Evolutionary conservation across 2,113 vertebrate species (phyloP).

Genomic region (Corythornis madagascariensis): DNA sequence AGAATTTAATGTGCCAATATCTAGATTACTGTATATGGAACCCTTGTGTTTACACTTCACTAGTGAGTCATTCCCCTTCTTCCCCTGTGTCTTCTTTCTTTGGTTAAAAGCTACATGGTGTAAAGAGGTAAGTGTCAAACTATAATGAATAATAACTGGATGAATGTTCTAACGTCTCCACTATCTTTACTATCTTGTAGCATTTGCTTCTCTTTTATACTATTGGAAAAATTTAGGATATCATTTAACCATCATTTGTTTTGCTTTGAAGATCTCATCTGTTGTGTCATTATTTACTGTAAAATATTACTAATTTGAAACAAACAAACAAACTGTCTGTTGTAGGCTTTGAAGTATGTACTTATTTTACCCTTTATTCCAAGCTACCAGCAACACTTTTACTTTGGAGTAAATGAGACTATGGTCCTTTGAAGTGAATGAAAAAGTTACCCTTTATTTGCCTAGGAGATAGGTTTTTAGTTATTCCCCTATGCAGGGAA

Average conservation of each 20-base stretch:
- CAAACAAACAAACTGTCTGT: not conserved
- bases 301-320: not conserved
- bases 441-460: not conserved
- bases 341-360: not conserved
- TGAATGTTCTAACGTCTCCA: not conserved
- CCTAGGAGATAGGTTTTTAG: not conserved
- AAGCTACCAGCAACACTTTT: not conserved
- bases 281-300: not conserved
- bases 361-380: not conserved
- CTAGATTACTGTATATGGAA: not conserved
- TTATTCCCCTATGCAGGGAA: not conserved
- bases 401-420: not conserved
- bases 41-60: not conserved
- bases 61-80: not conserved
- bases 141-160: fast-evolving
- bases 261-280: not conserved
- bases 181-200: not conserved
- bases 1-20: not conserved
- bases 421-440: not conserved
- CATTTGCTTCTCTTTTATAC: not conserved
- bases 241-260: not conserved
- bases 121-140: not conserved
- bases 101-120: not conserved
- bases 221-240: not conserved
- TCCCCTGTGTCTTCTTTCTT: fast-evolving